A percentile compares a stretch with the other conserved stretches of the same genome.
phyloP scores from a whole-genome alignment of 2,888 invertebrate genomes.

The Campopleginae sp. region DNA sequence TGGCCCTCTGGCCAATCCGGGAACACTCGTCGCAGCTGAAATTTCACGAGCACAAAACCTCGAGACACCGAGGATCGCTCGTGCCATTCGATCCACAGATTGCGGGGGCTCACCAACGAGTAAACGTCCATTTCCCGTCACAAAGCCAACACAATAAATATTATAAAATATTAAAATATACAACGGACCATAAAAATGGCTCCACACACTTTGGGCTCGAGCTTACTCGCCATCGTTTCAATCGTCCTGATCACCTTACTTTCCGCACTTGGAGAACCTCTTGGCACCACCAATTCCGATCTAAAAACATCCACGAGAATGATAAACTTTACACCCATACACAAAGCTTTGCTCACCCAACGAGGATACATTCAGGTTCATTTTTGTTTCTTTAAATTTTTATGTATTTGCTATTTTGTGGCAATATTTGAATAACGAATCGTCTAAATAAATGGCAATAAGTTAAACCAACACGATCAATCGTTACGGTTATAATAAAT shows the following conservation, averaged over 20 bases:
- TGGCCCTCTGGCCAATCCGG: slow-evolving; percentile 1
- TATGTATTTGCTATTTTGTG: not conserved
- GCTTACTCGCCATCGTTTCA: not conserved
- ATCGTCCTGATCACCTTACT: slow-evolving; percentile 20
- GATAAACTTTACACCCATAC: slow-evolving; percentile 81
- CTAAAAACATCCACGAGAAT: not conserved
- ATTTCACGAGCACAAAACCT: slow-evolving; percentile 25
- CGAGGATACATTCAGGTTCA: slow-evolving; percentile 89
- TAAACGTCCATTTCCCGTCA: not conserved
- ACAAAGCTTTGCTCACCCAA: slow-evolving; percentile 88
- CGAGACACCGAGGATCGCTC: slow-evolving; percentile 11
- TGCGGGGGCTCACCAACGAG: slow-evolving; percentile 5
- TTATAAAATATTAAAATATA: too few relatives aligned
- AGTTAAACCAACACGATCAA: too few relatives aligned
- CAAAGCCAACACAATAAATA: slow-evolving; percentile 7
- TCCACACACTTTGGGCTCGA: not conserved
- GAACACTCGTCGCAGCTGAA: not conserved
- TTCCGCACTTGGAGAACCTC: slow-evolving; percentile 23
- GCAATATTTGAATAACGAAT: too few relatives aligned
- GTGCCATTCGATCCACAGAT: slow-evolving; percentile 23
- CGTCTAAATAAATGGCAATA: not conserved
- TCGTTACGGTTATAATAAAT: too few relatives aligned
- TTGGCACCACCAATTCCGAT: not conserved
- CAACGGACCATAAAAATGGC: slow-evolving; percentile 48
- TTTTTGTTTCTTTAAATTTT: slow-evolving; percentile 18